These are phyloP conservation scores for Babyrousa celebensis DNA, from an alignment of 2,797 vertebrate genomes.

Conservation along the genomic window DNA sequence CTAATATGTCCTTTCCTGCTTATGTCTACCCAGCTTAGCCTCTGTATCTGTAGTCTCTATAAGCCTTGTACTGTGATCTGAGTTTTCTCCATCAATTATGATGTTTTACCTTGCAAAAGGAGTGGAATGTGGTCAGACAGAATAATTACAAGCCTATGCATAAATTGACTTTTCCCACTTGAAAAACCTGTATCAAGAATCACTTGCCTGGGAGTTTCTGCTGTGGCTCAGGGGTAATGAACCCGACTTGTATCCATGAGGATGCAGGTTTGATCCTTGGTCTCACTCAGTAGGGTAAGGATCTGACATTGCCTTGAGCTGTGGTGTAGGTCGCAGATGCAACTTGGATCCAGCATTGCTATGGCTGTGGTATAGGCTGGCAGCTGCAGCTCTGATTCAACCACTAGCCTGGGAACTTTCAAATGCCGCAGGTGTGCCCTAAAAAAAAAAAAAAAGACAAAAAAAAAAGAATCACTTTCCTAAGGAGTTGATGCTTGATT, in stretches of 20 bases:
- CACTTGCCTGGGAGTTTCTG: neutral
- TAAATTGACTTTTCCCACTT: conserved; percentile 10
- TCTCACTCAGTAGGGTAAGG: too few relatives aligned
- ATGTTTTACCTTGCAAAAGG: neutral
- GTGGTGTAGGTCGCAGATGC: too few relatives aligned
- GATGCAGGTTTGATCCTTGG: too few relatives aligned
- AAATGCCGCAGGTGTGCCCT: too few relatives aligned
- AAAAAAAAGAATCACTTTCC: neutral
- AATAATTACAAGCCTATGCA: neutral
- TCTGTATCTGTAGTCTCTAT: neutral
- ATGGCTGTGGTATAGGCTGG: too few relatives aligned
- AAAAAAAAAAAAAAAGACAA: too few relatives aligned
- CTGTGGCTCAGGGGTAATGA: too few relatives aligned
- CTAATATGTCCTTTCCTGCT: neutral
- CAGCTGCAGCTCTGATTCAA: too few relatives aligned
- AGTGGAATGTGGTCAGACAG: neutral
- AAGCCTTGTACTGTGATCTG: neutral
- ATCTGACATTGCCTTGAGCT: too few relatives aligned
- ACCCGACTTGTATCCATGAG: too few relatives aligned
- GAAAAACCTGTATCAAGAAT: neutral
- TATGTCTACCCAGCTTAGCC: neutral
- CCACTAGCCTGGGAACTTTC: too few relatives aligned
- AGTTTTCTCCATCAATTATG: neutral
- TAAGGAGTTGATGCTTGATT: neutral
- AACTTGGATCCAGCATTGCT: too few relatives aligned